Evolutionary conservation across 1,140 invertebrate genomes (phyloP).

Genomic region (Rhopalosiphum maidis): DNA sequence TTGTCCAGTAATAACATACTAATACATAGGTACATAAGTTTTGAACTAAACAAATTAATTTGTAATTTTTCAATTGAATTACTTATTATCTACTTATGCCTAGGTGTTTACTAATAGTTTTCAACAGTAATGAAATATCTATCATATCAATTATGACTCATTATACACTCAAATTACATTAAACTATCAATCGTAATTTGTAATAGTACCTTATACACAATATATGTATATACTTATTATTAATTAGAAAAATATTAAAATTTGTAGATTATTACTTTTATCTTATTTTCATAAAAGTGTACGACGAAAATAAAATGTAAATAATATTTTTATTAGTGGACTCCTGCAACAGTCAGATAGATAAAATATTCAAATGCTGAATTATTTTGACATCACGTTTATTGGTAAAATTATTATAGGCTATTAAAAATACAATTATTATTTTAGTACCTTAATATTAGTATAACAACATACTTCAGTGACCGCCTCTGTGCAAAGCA

Average conservation of each 20-base stretch:
- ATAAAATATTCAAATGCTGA: neutral
- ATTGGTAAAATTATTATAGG: neutral
- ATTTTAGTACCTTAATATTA: neutral
- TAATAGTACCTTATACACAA: neutral
- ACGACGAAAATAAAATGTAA: neutral
- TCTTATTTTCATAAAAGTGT: neutral
- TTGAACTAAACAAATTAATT: neutral
- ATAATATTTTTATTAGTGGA: neutral
- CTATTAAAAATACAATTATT: no score
- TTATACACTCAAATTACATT: neutral
- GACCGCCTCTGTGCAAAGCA: neutral
- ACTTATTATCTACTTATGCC: neutral
- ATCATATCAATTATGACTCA: constrained; percentile 8
- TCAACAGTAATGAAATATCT: neutral
- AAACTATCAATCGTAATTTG: neutral
- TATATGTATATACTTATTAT: neutral
- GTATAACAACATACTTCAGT: neutral
- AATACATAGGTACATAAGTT: neutral
- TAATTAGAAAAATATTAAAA: neutral
- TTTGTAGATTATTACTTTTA: neutral
- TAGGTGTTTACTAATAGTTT: neutral
- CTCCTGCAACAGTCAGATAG: neutral
- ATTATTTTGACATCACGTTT: neutral
- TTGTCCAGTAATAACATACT: neutral
- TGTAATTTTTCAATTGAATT: neutral